Evolutionary conservation across 2,888 invertebrate genomes (phyloP).

Genomic region (Microctonus hyperodae): DNA sequence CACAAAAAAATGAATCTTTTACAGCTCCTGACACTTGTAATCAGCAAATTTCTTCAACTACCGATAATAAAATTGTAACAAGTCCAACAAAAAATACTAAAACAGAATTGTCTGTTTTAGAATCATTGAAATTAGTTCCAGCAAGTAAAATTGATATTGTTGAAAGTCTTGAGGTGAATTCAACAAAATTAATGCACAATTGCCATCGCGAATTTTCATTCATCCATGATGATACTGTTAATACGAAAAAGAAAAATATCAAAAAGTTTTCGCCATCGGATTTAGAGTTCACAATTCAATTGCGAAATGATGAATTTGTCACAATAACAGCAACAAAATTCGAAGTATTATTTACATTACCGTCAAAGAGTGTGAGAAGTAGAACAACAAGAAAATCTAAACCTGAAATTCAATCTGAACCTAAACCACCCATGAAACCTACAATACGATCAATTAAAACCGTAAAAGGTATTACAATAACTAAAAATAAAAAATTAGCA

Average conservation of each 20-base stretch:
- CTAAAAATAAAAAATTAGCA: slow-evolving; percentile 18
- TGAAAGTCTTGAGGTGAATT: slow-evolving; percentile 29
- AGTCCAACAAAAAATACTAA: background rate
- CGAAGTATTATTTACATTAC: slow-evolving; percentile 11
- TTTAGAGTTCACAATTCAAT: slow-evolving; percentile 6
- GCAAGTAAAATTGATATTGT: slow-evolving; percentile 42
- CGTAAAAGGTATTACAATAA: background rate
- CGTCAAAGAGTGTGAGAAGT: slow-evolving; percentile 16
- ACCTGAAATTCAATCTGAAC: slow-evolving; percentile 6
- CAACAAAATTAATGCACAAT: slow-evolving; percentile 3
- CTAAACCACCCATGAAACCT: background rate
- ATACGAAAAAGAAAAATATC: slow-evolving; percentile 36
- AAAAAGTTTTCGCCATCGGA: background rate
- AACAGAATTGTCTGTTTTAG: slow-evolving; percentile 38
- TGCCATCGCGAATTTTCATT: background rate
- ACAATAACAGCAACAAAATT: background rate
- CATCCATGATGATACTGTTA: slow-evolving; percentile 4
- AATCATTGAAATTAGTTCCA: slow-evolving; percentile 55
- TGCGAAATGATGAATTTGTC: background rate
- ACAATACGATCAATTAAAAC: slow-evolving; percentile 4
- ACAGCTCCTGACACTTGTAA: background rate
- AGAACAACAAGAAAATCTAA: slow-evolving; percentile 11
- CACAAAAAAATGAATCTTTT: background rate
- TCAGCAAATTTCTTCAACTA: background rate
- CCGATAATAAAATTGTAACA: slow-evolving; percentile 2